Evolutionary conservation across 2,113 vertebrate species (phyloP).

Genomic region (Hoplias malabaricus): DNA sequence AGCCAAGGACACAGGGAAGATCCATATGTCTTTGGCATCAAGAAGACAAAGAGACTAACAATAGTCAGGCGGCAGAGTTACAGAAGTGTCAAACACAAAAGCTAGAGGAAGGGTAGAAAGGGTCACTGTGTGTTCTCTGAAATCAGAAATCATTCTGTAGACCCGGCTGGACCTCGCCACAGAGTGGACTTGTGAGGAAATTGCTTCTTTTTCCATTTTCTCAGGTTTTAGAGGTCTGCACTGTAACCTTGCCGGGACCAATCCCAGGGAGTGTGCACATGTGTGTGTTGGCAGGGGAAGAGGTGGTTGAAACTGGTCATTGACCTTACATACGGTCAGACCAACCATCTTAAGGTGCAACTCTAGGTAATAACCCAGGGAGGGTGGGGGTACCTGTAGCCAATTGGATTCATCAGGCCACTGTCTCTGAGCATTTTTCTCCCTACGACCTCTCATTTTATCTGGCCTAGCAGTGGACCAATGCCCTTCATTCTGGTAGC

Average conservation of each 20-base stretch:
- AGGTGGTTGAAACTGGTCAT: slow-evolving; percentile 42
- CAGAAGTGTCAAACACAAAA: not conserved
- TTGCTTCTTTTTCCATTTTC: slow-evolving; percentile 43
- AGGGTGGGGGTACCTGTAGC: slow-evolving; percentile 38
- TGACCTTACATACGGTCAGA: slow-evolving; percentile 62
- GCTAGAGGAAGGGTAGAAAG: slow-evolving; percentile 11
- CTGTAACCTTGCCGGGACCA: not conserved
- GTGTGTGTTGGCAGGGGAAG: slow-evolving; percentile 12
- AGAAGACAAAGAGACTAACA: slow-evolving; percentile 6
- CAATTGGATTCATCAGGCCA: slow-evolving; percentile 66
- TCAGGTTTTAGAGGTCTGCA: slow-evolving; percentile 39
- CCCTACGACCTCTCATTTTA: slow-evolving; percentile 60
- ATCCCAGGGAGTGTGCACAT: slow-evolving; percentile 11
- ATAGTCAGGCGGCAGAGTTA: slow-evolving; percentile 2
- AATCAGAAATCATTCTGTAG: slow-evolving; percentile 4
- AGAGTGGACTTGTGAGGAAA: slow-evolving; percentile 19
- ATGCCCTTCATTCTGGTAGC: slow-evolving; percentile 48
- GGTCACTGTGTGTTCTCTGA: slow-evolving; percentile 6
- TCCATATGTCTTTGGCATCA: slow-evolving; percentile 12
- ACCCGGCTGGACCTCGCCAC: too few relatives aligned
- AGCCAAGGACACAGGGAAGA: not conserved
- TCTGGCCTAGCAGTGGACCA: slow-evolving; percentile 58
- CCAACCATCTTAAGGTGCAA: slow-evolving; percentile 37
- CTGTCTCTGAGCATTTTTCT: slow-evolving; percentile 67
- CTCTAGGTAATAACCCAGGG: slow-evolving; percentile 55